Percentiles rank a stretch among this genome's conserved stretches.
phyloP scores from a whole-genome alignment of 2,888 invertebrate species.

The Machimus atricapillus region DNA sequence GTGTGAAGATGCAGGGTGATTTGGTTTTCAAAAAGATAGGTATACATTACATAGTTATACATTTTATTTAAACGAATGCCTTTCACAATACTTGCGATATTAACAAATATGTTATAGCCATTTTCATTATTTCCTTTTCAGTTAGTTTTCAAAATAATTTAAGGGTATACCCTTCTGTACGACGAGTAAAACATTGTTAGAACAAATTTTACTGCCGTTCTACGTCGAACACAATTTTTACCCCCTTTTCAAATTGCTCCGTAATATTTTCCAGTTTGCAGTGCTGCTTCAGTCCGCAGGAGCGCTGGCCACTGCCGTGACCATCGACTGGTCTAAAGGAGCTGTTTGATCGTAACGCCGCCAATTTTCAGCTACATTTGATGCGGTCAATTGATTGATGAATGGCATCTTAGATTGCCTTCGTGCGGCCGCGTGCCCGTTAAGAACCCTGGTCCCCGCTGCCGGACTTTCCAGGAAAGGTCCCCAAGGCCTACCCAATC shows the following conservation, averaged over 20 bases:
- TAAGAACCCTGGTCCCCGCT: background rate
- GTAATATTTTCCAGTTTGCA: slow-evolving; percentile 16
- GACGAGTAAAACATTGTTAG: background rate
- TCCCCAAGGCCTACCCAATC: slow-evolving; percentile 9
- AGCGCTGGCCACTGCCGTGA: background rate
- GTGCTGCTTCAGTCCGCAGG: background rate
- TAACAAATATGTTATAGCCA: background rate
- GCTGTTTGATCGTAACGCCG: slow-evolving; percentile 19
- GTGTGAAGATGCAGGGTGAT: no score
- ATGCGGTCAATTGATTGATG: slow-evolving; percentile 48
- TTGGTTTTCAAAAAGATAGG: no score
- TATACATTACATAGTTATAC: no score
- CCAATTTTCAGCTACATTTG: slow-evolving; percentile 50
- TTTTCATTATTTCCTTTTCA: background rate
- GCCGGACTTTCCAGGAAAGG: background rate
- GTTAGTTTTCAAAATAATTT: background rate
- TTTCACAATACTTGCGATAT: no score
- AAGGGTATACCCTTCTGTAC: background rate
- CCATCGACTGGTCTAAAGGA: slow-evolving; percentile 1
- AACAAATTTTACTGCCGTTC: background rate
- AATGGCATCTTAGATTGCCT: slow-evolving; percentile 42
- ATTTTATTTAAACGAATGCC: no score
- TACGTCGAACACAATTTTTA: background rate
- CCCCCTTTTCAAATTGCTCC: background rate
- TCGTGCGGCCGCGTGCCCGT: background rate